Evolutionary conservation across 1,140 invertebrate genomes (phyloP), one percentile per base, ranked within the genome.

Genomic region (Chrysopa pallens): DNA sequence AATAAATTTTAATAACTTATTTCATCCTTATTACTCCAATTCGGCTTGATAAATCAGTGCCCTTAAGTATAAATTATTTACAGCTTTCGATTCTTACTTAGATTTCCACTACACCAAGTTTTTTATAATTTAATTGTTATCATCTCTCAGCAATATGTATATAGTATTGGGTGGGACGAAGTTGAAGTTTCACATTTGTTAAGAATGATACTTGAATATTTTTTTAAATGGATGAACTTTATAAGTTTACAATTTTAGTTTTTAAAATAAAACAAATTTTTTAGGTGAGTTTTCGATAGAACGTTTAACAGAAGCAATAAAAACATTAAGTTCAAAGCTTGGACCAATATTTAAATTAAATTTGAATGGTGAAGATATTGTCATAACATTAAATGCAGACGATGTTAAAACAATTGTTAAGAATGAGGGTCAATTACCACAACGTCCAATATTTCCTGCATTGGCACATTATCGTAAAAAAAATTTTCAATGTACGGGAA

Each of bases 281-380:
- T 13, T 17, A 9, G 60, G 56, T 33, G 50, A 50, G 36, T 61
- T 59, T 42, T 50, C 48, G 38, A 38, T 47, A 1, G 59, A 58
- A 35, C 49, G 51, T 38, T 42, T 63, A 29, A 58, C 56, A 8
- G 61, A 63, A 51, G 60, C 59, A 4, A 50, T 62, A 14, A 15
- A 45, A 35, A 54, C 59, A 36, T 45, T 63, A 11, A 55, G 49
- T 45, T 45, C 44, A 39, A 29, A 46, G 39, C 46, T 59, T 33
- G 60, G 60, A 6, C 53, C 60, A 14, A 51, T 63, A 23, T 62
- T 61, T 44, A 55, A 49, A 45, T 44, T 63, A 29, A 52, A 50
- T 12, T 48, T 63, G 37, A 51, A 51, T 29, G 53, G 56, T 8
- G 46, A 45, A 9, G 40, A 56, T 40, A 47, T 60, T 28, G 50